Percentiles rank a stretch among this genome's conserved stretches.
These are phyloP conservation scores for Oreochromis aureus DNA, from an alignment of 2,113 vertebrate species.

Conservation along the genomic window DNA sequence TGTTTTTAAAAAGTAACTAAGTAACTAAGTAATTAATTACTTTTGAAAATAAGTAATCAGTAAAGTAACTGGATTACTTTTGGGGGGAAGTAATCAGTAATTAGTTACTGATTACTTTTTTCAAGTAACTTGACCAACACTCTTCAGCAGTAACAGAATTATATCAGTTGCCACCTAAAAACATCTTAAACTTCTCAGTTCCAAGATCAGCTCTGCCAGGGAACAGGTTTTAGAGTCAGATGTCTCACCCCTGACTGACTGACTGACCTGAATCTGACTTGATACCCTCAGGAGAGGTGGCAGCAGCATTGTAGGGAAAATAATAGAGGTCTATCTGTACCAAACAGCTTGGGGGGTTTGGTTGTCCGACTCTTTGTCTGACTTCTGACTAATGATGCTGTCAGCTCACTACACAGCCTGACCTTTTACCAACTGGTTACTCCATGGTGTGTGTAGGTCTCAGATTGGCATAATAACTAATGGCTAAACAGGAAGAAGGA, in stretches of 20 bases:
- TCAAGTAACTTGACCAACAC: no score
- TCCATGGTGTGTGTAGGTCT: slow-evolving; percentile 23
- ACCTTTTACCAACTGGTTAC: slow-evolving; percentile 65
- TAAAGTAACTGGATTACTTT: no score
- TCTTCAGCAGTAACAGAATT: neutral
- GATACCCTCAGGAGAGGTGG: neutral
- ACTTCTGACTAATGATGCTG: slow-evolving; percentile 66
- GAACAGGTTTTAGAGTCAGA: neutral
- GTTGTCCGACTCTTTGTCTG: slow-evolving; percentile 47
- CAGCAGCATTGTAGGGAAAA: slow-evolving; percentile 23
- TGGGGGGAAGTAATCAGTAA: no score
- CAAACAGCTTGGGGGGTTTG: slow-evolving; percentile 53
- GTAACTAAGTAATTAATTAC: no score
- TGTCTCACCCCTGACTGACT: slow-evolving; percentile 7
- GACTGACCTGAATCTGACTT: slow-evolving; percentile 12
- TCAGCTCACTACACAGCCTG: slow-evolving; percentile 59
- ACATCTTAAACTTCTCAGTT: neutral
- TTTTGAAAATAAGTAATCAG: no score
- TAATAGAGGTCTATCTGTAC: slow-evolving; percentile 41
- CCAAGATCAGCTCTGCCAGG: neutral
- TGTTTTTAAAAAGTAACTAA: no score
- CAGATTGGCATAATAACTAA: slow-evolving; percentile 53
- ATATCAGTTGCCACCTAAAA: neutral
- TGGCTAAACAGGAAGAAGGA: slow-evolving; percentile 23
- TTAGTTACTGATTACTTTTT: no score